Base-by-base conservation (phyloP, 2,797 vertebrate species). In the Eulemur mongoz region DNA sequence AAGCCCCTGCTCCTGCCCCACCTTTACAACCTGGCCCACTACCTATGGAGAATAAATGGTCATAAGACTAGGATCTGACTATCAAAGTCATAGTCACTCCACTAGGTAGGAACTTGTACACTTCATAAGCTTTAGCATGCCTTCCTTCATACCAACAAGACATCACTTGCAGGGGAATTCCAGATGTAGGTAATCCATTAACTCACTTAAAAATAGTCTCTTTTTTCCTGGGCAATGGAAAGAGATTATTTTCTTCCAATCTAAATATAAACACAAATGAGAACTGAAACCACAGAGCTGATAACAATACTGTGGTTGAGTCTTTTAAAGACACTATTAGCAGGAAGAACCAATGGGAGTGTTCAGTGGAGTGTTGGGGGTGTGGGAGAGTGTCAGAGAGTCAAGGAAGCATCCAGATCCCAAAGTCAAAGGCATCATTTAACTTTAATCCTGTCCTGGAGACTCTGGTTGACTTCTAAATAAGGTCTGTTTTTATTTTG, bases 191-290 rank as follows among this genome's bases (percentile, higher is more conserved):
- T 76, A 38, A 43, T 30, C 63, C 43, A 82, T 48, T 73, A 96
- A 78, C 63, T 92, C 43, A 52, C 6, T 90, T 94, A 61, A 89
- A 96, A 92, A 82, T 57, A 92, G 5, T 12, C 48, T 76, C 82
- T 32, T 72, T 45, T 45, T 50, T 57, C 63, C 79, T 88, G 38
- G 38, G 75, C 76, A 91, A 61, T 75, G 61, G 94, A 89, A 87
- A 95, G 61, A 81, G 32, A 50, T 57, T 52, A 72, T 94, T 75
- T 63, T 43, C 79, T 63, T 94, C 88, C 57, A 50, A 54, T 54
- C 72, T 97, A 96, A 96, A 96, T 91, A 91, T 85, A 96, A 81
- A 76, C 38, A 78, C 54, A 69, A 81, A 75, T 18, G 43, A 70
- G 92, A 95, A 95, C 38, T 10, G 72, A 97, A 97, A 96, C 95